These are phyloP conservation scores for Caenorhabditis doughertyi DNA, from an alignment of 2,888 invertebrate species.

Conservation along the genomic window DNA sequence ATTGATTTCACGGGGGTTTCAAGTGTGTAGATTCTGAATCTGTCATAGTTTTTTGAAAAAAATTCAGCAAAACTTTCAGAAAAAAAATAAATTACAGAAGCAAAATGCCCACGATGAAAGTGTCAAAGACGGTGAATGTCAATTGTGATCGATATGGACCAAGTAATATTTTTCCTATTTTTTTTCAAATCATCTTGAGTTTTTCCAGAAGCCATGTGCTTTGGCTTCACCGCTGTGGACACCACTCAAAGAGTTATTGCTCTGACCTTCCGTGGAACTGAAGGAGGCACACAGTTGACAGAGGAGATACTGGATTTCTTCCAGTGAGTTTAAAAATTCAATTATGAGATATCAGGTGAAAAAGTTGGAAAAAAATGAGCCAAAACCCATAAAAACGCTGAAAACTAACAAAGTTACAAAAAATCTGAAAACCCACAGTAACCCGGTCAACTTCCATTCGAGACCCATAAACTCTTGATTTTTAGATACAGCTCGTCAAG, in stretches of 20 bases:
- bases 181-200: conserved; percentile 8
- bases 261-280: conserved; percentile 69
- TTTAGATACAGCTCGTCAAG: no score
- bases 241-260: conserved; percentile 58
- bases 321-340: conserved; percentile 51
- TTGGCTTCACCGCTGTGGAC: conserved; percentile 56
- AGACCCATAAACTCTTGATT: no score
- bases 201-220: conserved; percentile 56
- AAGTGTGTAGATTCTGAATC: no score
- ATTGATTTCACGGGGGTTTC: no score
- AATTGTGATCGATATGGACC: conserved; percentile 43
- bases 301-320: conserved; percentile 64
- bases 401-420: no score
- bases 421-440: no score
- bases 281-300: conserved; percentile 57
- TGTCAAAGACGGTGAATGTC: conserved; percentile 49
- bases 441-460: no score
- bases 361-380: no score
- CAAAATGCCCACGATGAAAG: conserved; percentile 51
- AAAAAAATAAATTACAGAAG: conserved; percentile 47
- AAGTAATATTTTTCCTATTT: conserved; percentile 25
- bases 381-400: no score
- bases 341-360: no score
- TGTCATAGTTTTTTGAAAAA: not conserved
- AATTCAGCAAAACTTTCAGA: not conserved